A percentile compares a stretch with the other conserved stretches of the same genome.
phyloP scores from a whole-genome alignment of 2,888 invertebrate species.

The Thera britannica region DNA sequence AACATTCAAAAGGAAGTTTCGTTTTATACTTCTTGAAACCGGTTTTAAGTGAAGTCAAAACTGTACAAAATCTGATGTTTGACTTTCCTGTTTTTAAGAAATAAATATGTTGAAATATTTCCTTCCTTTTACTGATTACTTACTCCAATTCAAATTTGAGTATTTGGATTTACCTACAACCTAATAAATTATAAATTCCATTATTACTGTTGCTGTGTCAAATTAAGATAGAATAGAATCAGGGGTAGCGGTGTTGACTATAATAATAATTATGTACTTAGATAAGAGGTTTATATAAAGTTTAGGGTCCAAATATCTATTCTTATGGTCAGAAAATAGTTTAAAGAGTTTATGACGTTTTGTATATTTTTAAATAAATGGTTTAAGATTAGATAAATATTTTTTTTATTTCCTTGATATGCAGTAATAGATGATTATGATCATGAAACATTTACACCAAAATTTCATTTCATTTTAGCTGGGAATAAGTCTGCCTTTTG shows the following conservation, averaged over 20 bases:
- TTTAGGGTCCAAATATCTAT: conserved; percentile 39
- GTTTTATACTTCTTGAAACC: no score
- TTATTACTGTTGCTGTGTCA: conserved; percentile 26
- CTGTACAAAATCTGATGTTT: no score
- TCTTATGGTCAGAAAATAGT: conserved; percentile 33
- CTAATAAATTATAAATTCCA: neutral
- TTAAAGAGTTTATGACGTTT: conserved; percentile 49
- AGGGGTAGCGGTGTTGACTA: conserved; percentile 65
- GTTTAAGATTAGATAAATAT: conserved; percentile 43
- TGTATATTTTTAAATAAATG: conserved; percentile 64
- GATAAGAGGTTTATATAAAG: conserved; percentile 46
- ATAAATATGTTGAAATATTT: neutral
- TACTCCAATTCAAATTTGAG: no score
- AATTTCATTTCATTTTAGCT: no score
- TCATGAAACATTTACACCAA: no score
- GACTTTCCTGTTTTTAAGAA: no score
- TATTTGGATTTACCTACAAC: no score
- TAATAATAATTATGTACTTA: conserved; percentile 56
- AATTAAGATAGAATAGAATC: conserved; percentile 46
- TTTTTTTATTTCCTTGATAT: conserved; percentile 8
- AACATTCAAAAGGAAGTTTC: neutral
- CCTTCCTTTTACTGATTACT: no score
- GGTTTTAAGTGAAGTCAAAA: no score
- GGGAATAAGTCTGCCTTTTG: no score
- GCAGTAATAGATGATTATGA: no score